Base-by-base conservation (phyloP, 2,113 vertebrate genomes). In the Chaetorhynchus papuensis region DNA sequence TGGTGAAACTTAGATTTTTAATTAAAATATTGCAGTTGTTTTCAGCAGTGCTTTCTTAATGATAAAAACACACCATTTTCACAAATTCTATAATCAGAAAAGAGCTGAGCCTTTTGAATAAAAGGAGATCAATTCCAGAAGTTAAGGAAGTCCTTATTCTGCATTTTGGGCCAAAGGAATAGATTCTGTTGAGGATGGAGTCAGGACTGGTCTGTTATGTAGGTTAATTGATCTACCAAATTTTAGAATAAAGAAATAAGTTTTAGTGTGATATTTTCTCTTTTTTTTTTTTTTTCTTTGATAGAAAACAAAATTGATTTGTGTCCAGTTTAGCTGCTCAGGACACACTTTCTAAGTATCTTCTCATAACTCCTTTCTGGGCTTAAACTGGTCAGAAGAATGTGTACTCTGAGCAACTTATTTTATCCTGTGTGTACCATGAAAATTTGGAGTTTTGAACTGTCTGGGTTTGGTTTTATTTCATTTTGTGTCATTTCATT, bases 291-390 rank as follows among this genome's bases (percentile, higher is more conserved):
- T n/a, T 42, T 41, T 7, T 9, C 9, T 61, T 37, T 16, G 7
- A 18, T 77, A 18, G 31, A 31, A 57, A 74, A 50, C 8, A 57
- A 57, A 65, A 12, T 69, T 50, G 3, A 3, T 72, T 44, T 56
- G 4, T 69, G 19, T 80, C 24, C 12, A 12, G 8, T 69, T 83
- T 72, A 53, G 11, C 20, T 78, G 10, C 17, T 13, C 30, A 60
- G 21, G 22, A 19, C 5, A 4, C 8, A 14, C 1, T 76, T 78
- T 11, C 21, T 65, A 20, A 2, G 0, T 31, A 31, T 59, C 16
- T 53, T 72, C 11, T 49, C 5, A 1, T 37, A 10, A 60, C 33
- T 63, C 6, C 15, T 92, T 81, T 61, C 23, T 77, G 45, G 42
- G 17, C 23, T 45, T 57, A n/a, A 45, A n/a, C 13, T 50, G 4